Conservation (phyloP, 2,888 invertebrate species). For the Drosophila greeni region DNA sequence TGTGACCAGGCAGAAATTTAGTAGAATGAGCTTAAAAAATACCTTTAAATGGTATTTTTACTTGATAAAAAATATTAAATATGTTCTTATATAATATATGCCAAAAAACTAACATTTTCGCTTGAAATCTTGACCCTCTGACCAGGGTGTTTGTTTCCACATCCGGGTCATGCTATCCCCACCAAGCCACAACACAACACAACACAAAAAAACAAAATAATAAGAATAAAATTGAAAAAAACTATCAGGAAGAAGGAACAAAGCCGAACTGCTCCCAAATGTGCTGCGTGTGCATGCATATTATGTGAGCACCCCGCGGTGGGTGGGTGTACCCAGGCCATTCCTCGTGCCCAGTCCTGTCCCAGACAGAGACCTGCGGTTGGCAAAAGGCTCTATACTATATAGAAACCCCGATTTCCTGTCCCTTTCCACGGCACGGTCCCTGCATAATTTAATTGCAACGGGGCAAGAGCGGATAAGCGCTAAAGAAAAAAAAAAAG, state of each 20-base stretch:
- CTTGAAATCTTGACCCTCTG: no score
- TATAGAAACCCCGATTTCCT: slow-evolving; percentile 12
- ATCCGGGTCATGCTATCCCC: slow-evolving; percentile 28
- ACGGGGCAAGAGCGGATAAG: slow-evolving; percentile 47
- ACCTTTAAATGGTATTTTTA: no score
- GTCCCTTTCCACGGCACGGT: slow-evolving; percentile 13
- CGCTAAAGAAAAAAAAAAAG: slow-evolving; percentile 20
- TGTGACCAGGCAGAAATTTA: not conserved
- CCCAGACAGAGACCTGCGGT: slow-evolving; percentile 35
- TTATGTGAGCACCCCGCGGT: slow-evolving; percentile 15
- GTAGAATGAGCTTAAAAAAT: no score
- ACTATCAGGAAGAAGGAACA: slow-evolving; percentile 30
- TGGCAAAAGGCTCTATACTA: slow-evolving; percentile 29
- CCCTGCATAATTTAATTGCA: slow-evolving; percentile 63
- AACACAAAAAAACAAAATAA: not conserved
- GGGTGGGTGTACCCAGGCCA: slow-evolving; percentile 1
- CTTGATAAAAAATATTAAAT: no score
- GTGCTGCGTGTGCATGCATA: slow-evolving; percentile 63
- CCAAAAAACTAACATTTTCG: no score
- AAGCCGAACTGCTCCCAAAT: slow-evolving; percentile 63
- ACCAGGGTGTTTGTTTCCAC: slow-evolving; percentile 19
- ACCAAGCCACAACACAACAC: slow-evolving; percentile 12
- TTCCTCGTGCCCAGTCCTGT: slow-evolving; percentile 3
- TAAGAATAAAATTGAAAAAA: slow-evolving; percentile 5
- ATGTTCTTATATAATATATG: no score